Conservation (phyloP, 2,888 invertebrate species). For the Chrysolina oricalcia region DNA sequence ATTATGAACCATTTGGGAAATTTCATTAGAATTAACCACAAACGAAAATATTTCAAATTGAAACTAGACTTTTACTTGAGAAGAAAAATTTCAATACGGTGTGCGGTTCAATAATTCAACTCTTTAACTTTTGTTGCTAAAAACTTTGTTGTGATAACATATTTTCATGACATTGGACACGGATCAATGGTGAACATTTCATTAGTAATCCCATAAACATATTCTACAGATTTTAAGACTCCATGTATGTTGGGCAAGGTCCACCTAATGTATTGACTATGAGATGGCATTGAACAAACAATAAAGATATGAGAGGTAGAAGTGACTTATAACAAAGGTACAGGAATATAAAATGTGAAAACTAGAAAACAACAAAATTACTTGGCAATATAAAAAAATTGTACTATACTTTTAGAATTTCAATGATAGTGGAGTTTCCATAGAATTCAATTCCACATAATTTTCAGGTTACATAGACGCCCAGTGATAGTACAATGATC, state of each 20-base stretch:
- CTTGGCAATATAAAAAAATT: background rate
- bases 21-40: background rate
- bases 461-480: background rate
- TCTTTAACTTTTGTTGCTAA: too few relatives aligned
- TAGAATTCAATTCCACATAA: background rate
- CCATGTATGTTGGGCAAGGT: background rate
- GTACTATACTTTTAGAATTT: slow-evolving; percentile 12
- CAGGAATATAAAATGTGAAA: background rate
- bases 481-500: background rate
- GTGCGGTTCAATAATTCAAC: too few relatives aligned
- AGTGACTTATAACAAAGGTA: background rate
- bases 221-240: background rate
- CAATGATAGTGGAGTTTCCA: background rate
- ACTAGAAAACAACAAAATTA: background rate
- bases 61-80: background rate
- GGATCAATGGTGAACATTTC: too few relatives aligned
- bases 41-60: background rate
- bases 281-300: background rate
- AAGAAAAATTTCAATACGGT: too few relatives aligned
- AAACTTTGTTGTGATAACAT: too few relatives aligned
- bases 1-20: background rate
- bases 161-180: too few relatives aligned
- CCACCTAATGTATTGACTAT: background rate
- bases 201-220: too few relatives aligned
- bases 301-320: slow-evolving; percentile 1